Evolutionary conservation across 2,888 invertebrate species (phyloP), one percentile per base, ranked within the genome.

Genomic region (Crepidodera aurea): DNA sequence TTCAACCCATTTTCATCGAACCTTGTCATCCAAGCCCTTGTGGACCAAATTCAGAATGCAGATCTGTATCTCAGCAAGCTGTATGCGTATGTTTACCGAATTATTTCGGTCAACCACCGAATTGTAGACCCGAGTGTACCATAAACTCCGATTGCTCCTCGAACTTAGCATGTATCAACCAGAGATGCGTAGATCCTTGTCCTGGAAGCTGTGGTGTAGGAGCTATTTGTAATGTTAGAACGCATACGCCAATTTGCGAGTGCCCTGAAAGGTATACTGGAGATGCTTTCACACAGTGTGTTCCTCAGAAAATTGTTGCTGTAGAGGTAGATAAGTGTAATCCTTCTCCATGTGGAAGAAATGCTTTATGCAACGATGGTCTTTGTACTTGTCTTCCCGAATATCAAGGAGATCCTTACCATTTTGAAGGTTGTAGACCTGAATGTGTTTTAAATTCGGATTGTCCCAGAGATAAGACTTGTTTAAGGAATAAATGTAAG

Each of bases 291-390:
- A 82, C 79, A 1, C 82, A 81, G 59, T 88, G 88, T 69, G 79
- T 82, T 67, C 80, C 81, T 0, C 84, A 29, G 81, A 81, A 57
- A 69, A 67, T 61, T 1, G 34, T 53, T n/a, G 71, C 72, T 8
- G 39, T 65, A 8, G 29, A 40, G 48, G 46, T 37, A 40, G 73
- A 89, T 76, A 88, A 89, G 1, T 90, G 90, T 73, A 78, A 85
- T n/a, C 89, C 88, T 27, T 88, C 88, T 4, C 92, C 92, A 1
- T 93, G 93, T 77, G 93, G 93, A 15, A 85, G 88, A 10, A 90
- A 91, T 76, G 88, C 92, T 3, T 85, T 89, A 75, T 81, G 80
- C 60, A 66, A 74, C 15, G 88, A 90, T 72, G 87, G 88, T 63
- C 86, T 87, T 71, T 92, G 92, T 75, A 87, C 89, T 1, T 92